Base-by-base conservation (phyloP, 2,888 invertebrate species). In the Acrocyrtus sp. region DNA sequence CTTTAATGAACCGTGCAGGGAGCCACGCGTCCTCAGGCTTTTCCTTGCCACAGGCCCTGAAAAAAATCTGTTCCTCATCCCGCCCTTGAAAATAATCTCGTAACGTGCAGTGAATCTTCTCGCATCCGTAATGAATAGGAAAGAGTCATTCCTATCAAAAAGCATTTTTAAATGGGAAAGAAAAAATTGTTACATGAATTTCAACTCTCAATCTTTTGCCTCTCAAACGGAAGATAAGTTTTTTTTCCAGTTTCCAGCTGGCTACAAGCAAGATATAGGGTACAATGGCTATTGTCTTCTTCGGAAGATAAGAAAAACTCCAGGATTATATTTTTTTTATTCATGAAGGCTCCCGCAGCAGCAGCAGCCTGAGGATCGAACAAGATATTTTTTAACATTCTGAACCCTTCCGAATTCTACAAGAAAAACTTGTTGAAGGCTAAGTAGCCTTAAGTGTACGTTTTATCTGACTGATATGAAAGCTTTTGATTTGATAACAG, bases 1-100 rank as follows among this genome's bases (percentile, higher is more conserved):
- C n/a, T n/a, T n/a, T 70, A 79, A 79, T 79, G 79, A 79, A 79
- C 69, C 79, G 73, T 78, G 75, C 67, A 79, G 78, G 78, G 76
- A 77, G 79, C 79, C 78, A 79, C 78, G 79, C 79, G 79, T 78
- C 72, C 76, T 62, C 65, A 69, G 79, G 75, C 74, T 75, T 54
- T 66, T 43, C 34, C 34, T 34, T 34, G 69, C 69, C 62, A 50
- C 48, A 56, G 69, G 69, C 62, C 76, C 76, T 70, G 62, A 56
- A 74, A 73, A 70, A 45, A 43, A 41, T 26, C 61, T 39, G 6
- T n/a, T n/a, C n/a, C n/a, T n/a, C n/a, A n/a, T n/a, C n/a, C n/a
- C n/a, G n/a, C n/a, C n/a, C n/a, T n/a, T n/a, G n/a, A n/a, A n/a
- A n/a, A n/a, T n/a, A n/a, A n/a, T n/a, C n/a, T n/a, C n/a, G n/a